phyloP scores from a whole-genome alignment of 2,888 invertebrate species.

The Cerastis rubricosa region DNA sequence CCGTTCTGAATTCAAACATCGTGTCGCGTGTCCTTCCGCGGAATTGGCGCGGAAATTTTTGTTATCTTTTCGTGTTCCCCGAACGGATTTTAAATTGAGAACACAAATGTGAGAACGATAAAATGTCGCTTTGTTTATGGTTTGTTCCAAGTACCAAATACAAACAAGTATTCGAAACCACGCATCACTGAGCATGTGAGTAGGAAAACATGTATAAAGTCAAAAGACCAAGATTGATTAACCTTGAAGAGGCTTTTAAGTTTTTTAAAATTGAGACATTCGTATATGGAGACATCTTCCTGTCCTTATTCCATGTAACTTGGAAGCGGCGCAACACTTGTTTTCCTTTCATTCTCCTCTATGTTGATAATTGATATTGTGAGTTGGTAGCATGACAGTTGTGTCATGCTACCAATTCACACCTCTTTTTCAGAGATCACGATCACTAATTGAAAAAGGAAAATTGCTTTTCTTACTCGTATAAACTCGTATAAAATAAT shows the following conservation, averaged over 20 bases:
- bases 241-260: not conserved
- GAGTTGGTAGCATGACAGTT: too few relatives aligned
- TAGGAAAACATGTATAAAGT: conserved; percentile 3
- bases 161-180: conserved; percentile 41
- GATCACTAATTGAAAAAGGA: not conserved
- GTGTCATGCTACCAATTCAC: not conserved
- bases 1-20: conserved; percentile 88
- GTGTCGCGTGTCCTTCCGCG: conserved; percentile 88
- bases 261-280: not conserved
- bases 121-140: conserved; percentile 73
- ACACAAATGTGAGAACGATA: conserved; percentile 83
- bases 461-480: not conserved
- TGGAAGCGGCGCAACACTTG: not conserved
- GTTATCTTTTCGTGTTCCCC: conserved; percentile 90
- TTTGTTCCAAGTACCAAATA: conserved; percentile 41
- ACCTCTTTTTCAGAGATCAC: not conserved
- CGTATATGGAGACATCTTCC: too few relatives aligned
- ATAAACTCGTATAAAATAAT: too few relatives aligned
- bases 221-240: not conserved
- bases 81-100: conserved; percentile 90
- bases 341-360: not conserved
- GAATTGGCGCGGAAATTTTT: conserved; percentile 90
- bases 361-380: too few relatives aligned
- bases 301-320: not conserved
- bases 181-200: not conserved